Base-by-base conservation (phyloP, 2,888 invertebrate species). In the Drosophila nigritarsus region DNA sequence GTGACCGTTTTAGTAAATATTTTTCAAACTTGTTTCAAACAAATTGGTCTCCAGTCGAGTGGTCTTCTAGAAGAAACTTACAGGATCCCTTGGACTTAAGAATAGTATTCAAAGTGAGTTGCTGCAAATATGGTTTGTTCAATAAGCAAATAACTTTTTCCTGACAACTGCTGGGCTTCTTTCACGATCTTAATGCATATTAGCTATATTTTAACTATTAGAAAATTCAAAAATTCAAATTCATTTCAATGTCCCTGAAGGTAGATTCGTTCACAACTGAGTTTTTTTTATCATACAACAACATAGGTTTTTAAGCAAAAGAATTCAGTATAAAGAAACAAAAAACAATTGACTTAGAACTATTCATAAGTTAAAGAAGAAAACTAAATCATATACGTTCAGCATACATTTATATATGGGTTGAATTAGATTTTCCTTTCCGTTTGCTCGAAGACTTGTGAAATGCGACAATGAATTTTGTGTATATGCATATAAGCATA, bases 261-360 rank as follows among this genome's bases (percentile, higher is more conserved):
- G 20, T 42, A 13, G 1, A 40, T 2, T 40, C 40, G 9, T 4
- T 40, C 20, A 42, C 11, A 42, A 42, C 11, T 5, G 2, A 11
- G 5, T 20, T 42, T 20, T 20, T 8, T 29, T 32, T 9, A 30
- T 30, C 11, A 11, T 32, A 11, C 61, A 73, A 69, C 50, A 75
- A 63, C 30, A 63, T 63, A 55, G 62, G 62, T 50, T 58, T 54
- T 13, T 36, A 18, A 36, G 9, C 13, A 29, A 24, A 4, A 8
- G 3, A 40, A 56, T 9, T 13, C 1, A 1, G 13, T 24, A 13
- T 15, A n/a, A 8, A 48, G 34, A 34, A 30, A 51, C 50, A 63
- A 45, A 29, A 20, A 38, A 18, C 4, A 18, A 9, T 7, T 2
- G 9, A 45, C 64, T 45, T 53, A 4, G 2, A 24, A 53, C 13